Percentiles rank a stretch among this genome's conserved stretches.
Evolutionary conservation across 2,797 vertebrate species (phyloP).

Genomic region (Halcyon leucocephala): DNA sequence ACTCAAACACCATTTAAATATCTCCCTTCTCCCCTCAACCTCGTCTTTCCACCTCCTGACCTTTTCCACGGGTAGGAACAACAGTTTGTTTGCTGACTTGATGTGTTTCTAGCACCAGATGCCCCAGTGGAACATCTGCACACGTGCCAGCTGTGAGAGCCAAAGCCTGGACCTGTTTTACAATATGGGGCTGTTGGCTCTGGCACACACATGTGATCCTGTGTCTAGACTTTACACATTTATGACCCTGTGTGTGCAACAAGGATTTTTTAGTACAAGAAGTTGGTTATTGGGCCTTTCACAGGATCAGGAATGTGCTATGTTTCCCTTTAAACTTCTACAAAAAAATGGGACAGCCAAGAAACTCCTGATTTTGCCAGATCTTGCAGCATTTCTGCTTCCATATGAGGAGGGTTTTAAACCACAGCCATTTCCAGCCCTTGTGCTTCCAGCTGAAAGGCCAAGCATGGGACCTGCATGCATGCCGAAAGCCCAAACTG

Average conservation of each 20-base stretch:
- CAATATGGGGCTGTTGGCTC: background rate
- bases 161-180: background rate
- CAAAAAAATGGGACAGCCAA: accelerated
- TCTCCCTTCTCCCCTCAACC: background rate
- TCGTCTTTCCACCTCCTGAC: background rate
- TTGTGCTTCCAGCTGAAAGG: background rate
- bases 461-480: accelerated
- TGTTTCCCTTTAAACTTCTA: background rate
- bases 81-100: background rate
- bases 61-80: background rate
- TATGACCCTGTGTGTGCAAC: background rate
- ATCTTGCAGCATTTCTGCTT: background rate
- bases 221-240: background rate
- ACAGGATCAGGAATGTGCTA: background rate
- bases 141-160: accelerated
- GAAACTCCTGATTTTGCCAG: background rate
- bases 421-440: background rate
- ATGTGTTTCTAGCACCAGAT: background rate
- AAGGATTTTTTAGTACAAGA: background rate
- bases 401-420: background rate
- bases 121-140: background rate
- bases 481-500: accelerated
- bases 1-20: background rate
- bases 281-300: background rate
- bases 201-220: background rate